A percentile compares a stretch with the other conserved stretches of the same genome.
Conservation (phyloP, 1,140 invertebrate species). For the Camponotus floridanus region DNA sequence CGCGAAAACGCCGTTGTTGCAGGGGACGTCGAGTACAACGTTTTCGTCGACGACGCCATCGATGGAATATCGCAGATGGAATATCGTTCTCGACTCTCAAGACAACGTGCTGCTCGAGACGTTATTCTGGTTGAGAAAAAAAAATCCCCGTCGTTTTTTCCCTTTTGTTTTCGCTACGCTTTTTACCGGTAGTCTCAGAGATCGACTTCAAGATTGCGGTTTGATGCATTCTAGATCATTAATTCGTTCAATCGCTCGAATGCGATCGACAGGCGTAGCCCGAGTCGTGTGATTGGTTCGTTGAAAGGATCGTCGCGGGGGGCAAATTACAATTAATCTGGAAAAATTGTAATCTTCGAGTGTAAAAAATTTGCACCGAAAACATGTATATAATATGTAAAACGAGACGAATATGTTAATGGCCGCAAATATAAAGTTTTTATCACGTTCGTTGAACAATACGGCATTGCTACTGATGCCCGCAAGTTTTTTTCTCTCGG, state of each 20-base stretch:
- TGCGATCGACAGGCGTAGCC: background rate
- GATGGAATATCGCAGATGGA: constrained; percentile 61
- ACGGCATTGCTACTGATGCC: background rate
- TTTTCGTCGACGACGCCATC: constrained; percentile 49
- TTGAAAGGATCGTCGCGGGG: background rate
- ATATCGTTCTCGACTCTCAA: constrained; percentile 60
- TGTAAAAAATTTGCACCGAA: background rate
- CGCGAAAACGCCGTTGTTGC: constrained; percentile 53
- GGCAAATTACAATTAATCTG: background rate
- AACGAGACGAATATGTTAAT: background rate
- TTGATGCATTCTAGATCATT: constrained; percentile 2
- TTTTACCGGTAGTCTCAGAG: constrained; percentile 34
- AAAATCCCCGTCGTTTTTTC: constrained; percentile 37
- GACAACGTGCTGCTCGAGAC: constrained; percentile 64
- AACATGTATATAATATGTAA: background rate
- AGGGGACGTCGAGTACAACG: constrained; percentile 54
- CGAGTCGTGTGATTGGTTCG: background rate
- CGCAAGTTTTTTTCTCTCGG: background rate
- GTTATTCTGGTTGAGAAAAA: constrained; percentile 62
- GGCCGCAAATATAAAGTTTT: background rate
- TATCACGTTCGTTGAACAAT: background rate
- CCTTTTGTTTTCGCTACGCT: constrained; percentile 41
- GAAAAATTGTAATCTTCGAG: background rate
- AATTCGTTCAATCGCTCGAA: constrained; percentile 11
- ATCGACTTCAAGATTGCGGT: constrained; percentile 28